Evolutionary conservation across 2,797 vertebrate species (phyloP).

Genomic region (Pangasius djambal): DNA sequence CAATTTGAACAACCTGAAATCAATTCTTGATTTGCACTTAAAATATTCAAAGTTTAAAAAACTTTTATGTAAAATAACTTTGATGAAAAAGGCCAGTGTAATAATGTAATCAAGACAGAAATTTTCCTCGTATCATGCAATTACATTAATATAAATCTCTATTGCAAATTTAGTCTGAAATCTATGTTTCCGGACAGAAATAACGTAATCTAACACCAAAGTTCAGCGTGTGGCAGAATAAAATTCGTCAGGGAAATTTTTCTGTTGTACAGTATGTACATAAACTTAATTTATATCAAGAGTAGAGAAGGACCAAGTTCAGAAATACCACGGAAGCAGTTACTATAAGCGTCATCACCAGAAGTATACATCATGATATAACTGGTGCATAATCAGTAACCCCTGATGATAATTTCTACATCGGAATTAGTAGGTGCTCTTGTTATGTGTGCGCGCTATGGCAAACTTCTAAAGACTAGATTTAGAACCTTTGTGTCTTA

Average conservation of each 20-base stretch:
- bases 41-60: not conserved
- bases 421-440: too few species aligned
- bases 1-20: not conserved
- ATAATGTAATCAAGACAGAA: not conserved
- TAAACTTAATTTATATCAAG: not conserved
- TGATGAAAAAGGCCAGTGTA: not conserved
- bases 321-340: not conserved
- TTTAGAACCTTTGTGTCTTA: too few species aligned
- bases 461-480: too few species aligned
- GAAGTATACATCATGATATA: not conserved
- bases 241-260: not conserved
- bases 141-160: not conserved
- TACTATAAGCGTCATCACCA: not conserved
- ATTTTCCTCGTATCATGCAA: not conserved
- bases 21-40: not conserved
- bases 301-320: not conserved
- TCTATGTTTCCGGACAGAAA: not conserved
- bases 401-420: too few species aligned
- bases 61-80: not conserved
- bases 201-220: too few species aligned
- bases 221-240: not conserved
- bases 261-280: too few species aligned
- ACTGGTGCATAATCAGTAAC: not conserved
- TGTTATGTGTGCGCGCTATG: too few species aligned
- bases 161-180: not conserved